phyloP scores from a whole-genome alignment of 92 coral and sea anemone species.

The Pocillopora grandis region DNA sequence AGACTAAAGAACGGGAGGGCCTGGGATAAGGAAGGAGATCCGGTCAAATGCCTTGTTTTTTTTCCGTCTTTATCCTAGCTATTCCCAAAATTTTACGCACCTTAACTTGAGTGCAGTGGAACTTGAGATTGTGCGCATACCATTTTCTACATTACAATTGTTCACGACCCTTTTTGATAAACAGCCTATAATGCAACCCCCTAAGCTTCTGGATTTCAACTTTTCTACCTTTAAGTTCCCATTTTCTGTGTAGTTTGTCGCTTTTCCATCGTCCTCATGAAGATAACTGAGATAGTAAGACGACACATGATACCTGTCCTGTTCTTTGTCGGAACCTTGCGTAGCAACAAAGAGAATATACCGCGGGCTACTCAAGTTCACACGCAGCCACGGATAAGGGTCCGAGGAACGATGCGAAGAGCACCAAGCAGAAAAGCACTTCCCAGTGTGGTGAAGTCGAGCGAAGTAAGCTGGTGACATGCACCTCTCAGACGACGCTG shows the following conservation, averaged over 20 bases:
- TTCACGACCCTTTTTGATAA: too few species aligned
- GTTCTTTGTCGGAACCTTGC: not conserved
- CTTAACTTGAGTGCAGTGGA: too few species aligned
- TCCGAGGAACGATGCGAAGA: not conserved
- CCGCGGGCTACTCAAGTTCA: not conserved
- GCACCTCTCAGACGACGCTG: constrained; percentile 26
- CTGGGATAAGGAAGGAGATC: too few species aligned
- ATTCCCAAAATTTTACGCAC: too few species aligned
- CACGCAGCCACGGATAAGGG: constrained; percentile 10
- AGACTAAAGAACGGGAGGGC: too few species aligned
- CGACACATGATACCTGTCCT: not conserved
- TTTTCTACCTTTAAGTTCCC: constrained; percentile 16
- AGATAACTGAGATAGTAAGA: not conserved
- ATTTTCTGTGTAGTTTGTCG: constrained; percentile 14
- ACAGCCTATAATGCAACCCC: not conserved
- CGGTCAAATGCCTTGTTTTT: too few species aligned
- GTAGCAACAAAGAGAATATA: constrained; percentile 29
- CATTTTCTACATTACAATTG: too few species aligned
- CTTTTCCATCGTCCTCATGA: not conserved
- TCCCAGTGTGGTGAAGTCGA: constrained; percentile 10
- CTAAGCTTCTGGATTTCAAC: not conserved
- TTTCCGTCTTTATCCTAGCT: too few species aligned
- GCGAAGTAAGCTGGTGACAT: constrained; percentile 30
- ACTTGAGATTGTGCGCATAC: too few species aligned
- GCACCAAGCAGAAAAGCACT: constrained; percentile 30